A percentile compares a stretch with the other conserved stretches of the same genome.
Conservation (phyloP, 2,888 invertebrate species). For the Tetragonula carbonaria region DNA sequence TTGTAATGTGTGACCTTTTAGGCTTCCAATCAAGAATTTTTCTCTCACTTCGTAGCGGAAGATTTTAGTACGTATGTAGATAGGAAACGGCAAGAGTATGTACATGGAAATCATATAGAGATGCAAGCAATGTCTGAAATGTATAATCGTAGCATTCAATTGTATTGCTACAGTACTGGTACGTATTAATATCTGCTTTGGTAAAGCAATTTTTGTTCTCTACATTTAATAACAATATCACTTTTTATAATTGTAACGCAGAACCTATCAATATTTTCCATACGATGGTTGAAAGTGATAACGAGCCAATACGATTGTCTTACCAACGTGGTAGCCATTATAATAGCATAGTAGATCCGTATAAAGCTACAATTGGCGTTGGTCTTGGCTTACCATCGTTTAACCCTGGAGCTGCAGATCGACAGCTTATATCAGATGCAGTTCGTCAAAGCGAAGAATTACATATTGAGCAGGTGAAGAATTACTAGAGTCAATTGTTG, state of each 20-base stretch:
- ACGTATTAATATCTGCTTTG: conserved; percentile 60
- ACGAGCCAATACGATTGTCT: conserved; percentile 92
- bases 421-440: conserved; percentile 90
- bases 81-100: conserved; percentile 91
- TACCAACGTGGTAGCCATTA: conserved; percentile 95
- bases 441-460: conserved; percentile 91
- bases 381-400: conserved; percentile 93
- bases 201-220: neutral
- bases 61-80: conserved; percentile 93
- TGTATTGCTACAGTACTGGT: conserved; percentile 92
- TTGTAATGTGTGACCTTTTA: conserved; percentile 75
- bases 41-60: conserved; percentile 94
- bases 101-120: conserved; percentile 96
- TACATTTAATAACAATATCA: conserved; percentile 17
- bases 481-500: conserved; percentile 5
- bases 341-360: conserved; percentile 94
- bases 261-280: conserved; percentile 95
- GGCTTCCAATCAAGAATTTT: conserved; percentile 94
- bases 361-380: conserved; percentile 92
- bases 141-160: conserved; percentile 94
- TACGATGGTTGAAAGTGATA: conserved; percentile 90
- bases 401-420: conserved; percentile 90
- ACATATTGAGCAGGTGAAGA: conserved; percentile 90
- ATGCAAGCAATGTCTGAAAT: conserved; percentile 96
- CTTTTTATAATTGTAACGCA: conserved; percentile 77